These are phyloP conservation scores for Nanger granti DNA, from an alignment of 2,113 vertebrate species.

Conservation along the genomic window DNA sequence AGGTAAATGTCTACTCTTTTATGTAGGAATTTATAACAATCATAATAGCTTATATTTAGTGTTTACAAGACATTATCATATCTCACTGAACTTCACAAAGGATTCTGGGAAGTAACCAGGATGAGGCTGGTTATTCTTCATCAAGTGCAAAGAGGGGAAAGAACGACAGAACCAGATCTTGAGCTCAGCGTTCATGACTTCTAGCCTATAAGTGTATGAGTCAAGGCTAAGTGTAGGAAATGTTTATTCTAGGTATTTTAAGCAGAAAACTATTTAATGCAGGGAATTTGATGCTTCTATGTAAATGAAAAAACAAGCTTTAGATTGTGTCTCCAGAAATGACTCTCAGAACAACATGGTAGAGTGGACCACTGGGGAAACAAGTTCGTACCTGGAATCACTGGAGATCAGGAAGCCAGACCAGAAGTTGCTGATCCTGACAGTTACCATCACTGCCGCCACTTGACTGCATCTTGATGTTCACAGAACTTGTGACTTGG, in stretches of 20 bases:
- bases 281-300: background rate
- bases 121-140: background rate
- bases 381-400: background rate
- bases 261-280: background rate
- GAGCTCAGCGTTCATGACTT: background rate
- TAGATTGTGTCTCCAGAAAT: background rate
- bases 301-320: background rate
- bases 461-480: background rate
- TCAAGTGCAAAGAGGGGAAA: background rate
- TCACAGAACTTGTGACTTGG: background rate
- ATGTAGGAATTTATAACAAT: background rate
- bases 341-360: background rate
- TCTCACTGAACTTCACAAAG: background rate
- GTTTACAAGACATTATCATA: background rate
- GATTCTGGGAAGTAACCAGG: background rate
- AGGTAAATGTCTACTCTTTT: background rate
- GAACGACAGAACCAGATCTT: background rate
- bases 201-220: background rate
- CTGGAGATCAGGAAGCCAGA: background rate
- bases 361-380: background rate
- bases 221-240: background rate
- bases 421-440: background rate
- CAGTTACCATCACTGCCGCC: background rate
- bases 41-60: background rate
- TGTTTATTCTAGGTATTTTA: background rate